Base-by-base conservation (phyloP, 2,113 vertebrate species). In the Myrmecophaga tridactyla region DNA sequence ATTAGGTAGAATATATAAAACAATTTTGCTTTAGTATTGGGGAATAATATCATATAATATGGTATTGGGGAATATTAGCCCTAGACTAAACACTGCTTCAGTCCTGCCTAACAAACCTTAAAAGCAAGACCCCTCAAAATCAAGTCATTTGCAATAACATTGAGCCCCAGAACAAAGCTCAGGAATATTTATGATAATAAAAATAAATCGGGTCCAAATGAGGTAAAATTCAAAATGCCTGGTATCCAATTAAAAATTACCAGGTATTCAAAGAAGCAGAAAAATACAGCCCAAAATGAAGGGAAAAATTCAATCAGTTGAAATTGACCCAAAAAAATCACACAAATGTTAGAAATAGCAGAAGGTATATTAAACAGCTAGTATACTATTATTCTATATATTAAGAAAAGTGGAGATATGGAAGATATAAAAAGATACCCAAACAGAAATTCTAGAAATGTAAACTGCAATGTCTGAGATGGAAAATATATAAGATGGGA, bases 171-270 rank as follows among this genome's bases (percentile, higher is more conserved):
- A 86, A 73, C n/a, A n/a, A n/a, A n/a, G n/a, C n/a, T n/a, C n/a
- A n/a, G n/a, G n/a, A n/a, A n/a, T n/a, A n/a, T n/a, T 73, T 90
- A 46, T 89, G 89, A 21, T 20, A 60, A 86, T 83, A 46, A 29
- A 92, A 80, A 77, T 77, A 82, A 77, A 58, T 48, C 48, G 20
- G 89, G 39, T 58, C 89, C 41, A 17, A 93, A 65, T 70, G 10
- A 81, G 14, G 15, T 58, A 76, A 91, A 94, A 92, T 58, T 43
- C 80, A 8, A 94, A 92, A 78, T 93, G 23, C 43, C n/a, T 86
- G n/a, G n/a, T n/a, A n/a, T n/a, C n/a, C n/a, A n/a, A n/a, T n/a
- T n/a, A 92, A 94, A 80, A 80, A 43, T 46, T 91, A 78, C 4
- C 23, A 88, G 3, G 51, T 65, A 81, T 75, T 4, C 43, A 81